Base-by-base conservation (phyloP, 2,888 invertebrate species). In the Diaperis boleti region DNA sequence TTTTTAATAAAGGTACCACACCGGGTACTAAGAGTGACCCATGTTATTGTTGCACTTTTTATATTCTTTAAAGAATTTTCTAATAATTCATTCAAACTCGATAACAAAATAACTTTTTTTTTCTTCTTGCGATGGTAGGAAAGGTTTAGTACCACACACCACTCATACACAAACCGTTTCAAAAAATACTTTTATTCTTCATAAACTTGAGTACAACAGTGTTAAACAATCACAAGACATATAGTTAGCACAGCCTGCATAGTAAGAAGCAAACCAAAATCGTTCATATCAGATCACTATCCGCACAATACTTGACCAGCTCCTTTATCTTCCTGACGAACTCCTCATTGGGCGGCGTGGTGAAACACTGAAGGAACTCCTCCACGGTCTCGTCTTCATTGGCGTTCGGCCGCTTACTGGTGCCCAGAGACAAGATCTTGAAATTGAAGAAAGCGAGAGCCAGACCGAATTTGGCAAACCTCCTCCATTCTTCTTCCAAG, bases 401-500 rank as follows among this genome's bases (percentile, higher is more conserved):
- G 4, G 37, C 22, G 11, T 52, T 39, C 3, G 52, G 52, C 13
- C 39, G 22, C 3, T 35, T 33, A 10, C 29, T 49, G 3, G 13
- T 3, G 7, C 15, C 18, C 13, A 20, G 1, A 1, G 49, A 13
- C 8, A 49, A 17, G 13, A 52, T 52, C 22, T 29, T 20, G 6
- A 52, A 15, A 14, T n/a, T 52, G 4, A 52, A 14, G 29, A 52
- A 39, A n/a, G 39, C 11, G n/a, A 52, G 39, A 20, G 52, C 52
- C 7, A 52, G 7, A 14, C 39, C 52, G 26, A 52, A 11, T 39
- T 52, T 52, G 1, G 52, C 52, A 18, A 26, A 52, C 13, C 39
- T 52, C 10, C 8, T 41, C 52, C 52, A 52, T 2, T 52, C 20
- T n/a, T 52, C 52, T 15, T 52, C 26, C n/a, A 52, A 26, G 3